A percentile compares a stretch with the other conserved stretches of the same genome.
Conservation (phyloP, 2,888 invertebrate genomes). For the Acronicta alni region DNA sequence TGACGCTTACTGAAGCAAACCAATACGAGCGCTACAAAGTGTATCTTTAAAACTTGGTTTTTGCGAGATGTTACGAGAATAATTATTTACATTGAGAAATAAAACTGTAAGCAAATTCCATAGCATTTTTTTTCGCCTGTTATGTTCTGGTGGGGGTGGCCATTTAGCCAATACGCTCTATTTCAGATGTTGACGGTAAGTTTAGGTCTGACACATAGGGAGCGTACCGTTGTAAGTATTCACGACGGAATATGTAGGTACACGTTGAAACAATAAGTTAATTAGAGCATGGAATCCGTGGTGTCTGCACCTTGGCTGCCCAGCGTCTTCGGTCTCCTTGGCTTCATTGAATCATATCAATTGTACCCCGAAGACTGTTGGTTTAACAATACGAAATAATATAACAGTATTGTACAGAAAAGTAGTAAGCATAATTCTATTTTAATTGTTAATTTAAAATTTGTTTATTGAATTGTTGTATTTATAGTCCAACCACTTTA, state of each 20-base stretch:
- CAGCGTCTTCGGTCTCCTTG: constrained; percentile 58
- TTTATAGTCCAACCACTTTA: constrained; percentile 16
- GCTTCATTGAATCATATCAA: constrained; percentile 60
- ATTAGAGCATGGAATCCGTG: constrained; percentile 71
- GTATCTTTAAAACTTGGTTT: constrained; percentile 71
- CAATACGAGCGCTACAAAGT: constrained; percentile 65
- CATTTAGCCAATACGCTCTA: constrained; percentile 84
- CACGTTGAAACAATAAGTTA: constrained; percentile 59
- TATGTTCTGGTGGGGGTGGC: constrained; percentile 81
- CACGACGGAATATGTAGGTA: constrained; percentile 69
- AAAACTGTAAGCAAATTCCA: constrained; percentile 85
- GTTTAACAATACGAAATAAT: constrained; percentile 24
- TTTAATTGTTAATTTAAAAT: constrained; percentile 4
- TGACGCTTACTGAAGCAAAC: constrained; percentile 69
- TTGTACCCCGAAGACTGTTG: constrained; percentile 25
- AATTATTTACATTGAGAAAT: constrained; percentile 81
- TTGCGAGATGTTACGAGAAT: constrained; percentile 80
- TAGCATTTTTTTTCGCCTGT: constrained; percentile 83
- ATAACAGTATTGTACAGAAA: constrained; percentile 28
- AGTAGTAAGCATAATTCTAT: constrained; percentile 13
- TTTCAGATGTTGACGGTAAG: constrained; percentile 90
- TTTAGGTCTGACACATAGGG: constrained; percentile 82
- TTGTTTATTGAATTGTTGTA: constrained; percentile 35
- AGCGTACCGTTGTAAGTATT: constrained; percentile 72
- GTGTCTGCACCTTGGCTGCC: constrained; percentile 68